These are phyloP conservation scores for Monodelphis domestica DNA, from an alignment of 2,797 vertebrate species.

Conservation along the genomic window DNA sequence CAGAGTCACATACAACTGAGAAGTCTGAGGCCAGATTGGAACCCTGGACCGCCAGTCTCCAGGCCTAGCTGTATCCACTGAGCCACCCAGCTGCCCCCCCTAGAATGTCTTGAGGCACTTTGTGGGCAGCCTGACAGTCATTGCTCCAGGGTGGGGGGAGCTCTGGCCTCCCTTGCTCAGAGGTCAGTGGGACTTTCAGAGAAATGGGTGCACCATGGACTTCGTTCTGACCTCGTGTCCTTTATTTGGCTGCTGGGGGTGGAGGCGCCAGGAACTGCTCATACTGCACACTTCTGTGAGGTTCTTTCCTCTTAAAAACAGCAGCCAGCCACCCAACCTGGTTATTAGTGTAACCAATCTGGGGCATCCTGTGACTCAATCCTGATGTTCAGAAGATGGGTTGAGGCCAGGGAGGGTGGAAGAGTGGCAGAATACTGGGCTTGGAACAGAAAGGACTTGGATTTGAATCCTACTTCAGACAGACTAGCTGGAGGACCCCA, in stretches of 20 bases:
- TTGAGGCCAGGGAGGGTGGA: background rate
- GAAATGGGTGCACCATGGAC: constrained; percentile 40
- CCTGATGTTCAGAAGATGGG: background rate
- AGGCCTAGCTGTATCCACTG: too few species aligned
- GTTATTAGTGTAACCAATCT: background rate
- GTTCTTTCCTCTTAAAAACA: background rate
- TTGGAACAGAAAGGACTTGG: background rate
- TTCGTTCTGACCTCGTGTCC: constrained; percentile 27
- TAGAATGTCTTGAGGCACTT: background rate
- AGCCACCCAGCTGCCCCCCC: too few species aligned
- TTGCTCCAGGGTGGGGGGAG: background rate
- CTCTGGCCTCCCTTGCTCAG: constrained; percentile 38
- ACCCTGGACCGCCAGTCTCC: too few species aligned
- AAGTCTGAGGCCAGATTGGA: too few species aligned
- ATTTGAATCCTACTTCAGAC: background rate
- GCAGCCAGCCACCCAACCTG: background rate
- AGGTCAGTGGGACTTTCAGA: constrained; percentile 37
- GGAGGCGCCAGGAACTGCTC: background rate
- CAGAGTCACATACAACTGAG: too few species aligned
- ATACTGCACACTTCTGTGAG: background rate
- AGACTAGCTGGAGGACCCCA: background rate
- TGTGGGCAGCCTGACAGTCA: constrained; percentile 11
- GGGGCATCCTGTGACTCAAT: background rate
- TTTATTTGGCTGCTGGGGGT: constrained; percentile 8
- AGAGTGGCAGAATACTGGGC: background rate